A percentile compares a stretch with the other conserved stretches of the same genome.
phyloP scores from a whole-genome alignment of 2,797 vertebrate species.

The Sebastiscus albofasciatus region DNA sequence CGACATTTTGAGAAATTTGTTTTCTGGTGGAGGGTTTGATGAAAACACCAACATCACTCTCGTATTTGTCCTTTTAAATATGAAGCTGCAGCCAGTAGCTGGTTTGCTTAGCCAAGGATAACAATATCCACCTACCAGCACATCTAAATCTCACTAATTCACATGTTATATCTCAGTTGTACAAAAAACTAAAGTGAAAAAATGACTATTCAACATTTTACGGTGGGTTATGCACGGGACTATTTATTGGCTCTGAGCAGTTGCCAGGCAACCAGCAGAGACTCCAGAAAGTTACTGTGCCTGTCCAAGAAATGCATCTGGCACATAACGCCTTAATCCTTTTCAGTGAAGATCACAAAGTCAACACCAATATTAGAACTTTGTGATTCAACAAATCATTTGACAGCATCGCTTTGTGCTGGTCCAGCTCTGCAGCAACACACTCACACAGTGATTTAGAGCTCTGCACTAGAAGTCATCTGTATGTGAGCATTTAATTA shows the following conservation, averaged over 20 bases:
- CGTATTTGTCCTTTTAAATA: neutral
- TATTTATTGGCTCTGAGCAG: neutral
- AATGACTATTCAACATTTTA: neutral
- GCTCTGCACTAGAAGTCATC: neutral
- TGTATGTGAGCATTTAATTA: neutral
- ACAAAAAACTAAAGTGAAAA: neutral
- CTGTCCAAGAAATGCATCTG: neutral
- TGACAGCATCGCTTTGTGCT: neutral
- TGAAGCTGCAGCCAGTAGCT: neutral
- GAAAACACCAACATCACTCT: too few species aligned
- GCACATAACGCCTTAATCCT: neutral
- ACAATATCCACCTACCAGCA: neutral
- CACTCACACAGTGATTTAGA: neutral
- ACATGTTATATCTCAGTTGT: neutral
- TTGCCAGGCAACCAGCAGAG: constrained; percentile 20
- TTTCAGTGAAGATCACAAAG: neutral
- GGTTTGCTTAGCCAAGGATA: neutral
- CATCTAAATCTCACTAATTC: neutral
- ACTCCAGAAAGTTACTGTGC: neutral
- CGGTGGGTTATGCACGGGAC: too few species aligned
- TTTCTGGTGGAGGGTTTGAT: neutral
- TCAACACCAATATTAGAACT: neutral
- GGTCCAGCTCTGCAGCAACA: neutral
- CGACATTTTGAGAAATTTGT: neutral
- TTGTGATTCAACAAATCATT: neutral